Base-by-base conservation (phyloP, 2,888 invertebrate species). In the Actias luna region DNA sequence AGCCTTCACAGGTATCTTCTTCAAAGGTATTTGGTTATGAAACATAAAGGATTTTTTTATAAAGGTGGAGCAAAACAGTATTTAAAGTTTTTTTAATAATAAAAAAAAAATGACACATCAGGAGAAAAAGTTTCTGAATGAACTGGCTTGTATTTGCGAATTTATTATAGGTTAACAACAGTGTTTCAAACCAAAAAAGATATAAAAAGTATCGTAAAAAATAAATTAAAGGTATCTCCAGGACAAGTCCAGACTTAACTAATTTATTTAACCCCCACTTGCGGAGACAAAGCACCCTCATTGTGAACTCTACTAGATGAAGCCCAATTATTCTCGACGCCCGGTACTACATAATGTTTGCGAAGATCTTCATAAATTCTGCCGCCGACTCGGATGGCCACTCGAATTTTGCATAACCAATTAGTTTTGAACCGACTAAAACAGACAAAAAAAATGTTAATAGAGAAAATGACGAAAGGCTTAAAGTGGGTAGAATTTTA, bases 391-490 rank as follows among this genome's bases (percentile, higher is more conserved):
- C 88, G 90, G 87, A 89, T 86, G 79, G 83, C 85, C 86, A 82
- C 92, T 92, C 79, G 77, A 90, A 84, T 89, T 87, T 85, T 85
- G 92, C 89, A 91, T 92, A 90, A 84, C 90, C 89, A 92, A 92
- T 92, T 92, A 90, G 88, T 85, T 87, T 81, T 78, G 77, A 72
- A 77, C 85, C 82, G 88, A 89, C 87, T 86, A 83, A 84, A 89
- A 82, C 85, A 84, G 82, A 82, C 80, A 69, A 68, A 63, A 64
- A 14, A 16, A 55, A 55, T n/a, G 29, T 55, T 29, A 55, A 55
- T 55, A 29, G 5, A 29, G 5, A 16, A 7, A 7, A 29, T 27
- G 5, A 10, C 12, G 27, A 29, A 8, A 16, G n/a, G 52, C 5
- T 52, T 27, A 52, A 22, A 8, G 12, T 18, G n/a, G n/a, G 22